Evolutionary conservation across 2,888 invertebrate genomes (phyloP), one percentile per base, ranked within the genome.

Genomic region (Clusia tigrina): DNA sequence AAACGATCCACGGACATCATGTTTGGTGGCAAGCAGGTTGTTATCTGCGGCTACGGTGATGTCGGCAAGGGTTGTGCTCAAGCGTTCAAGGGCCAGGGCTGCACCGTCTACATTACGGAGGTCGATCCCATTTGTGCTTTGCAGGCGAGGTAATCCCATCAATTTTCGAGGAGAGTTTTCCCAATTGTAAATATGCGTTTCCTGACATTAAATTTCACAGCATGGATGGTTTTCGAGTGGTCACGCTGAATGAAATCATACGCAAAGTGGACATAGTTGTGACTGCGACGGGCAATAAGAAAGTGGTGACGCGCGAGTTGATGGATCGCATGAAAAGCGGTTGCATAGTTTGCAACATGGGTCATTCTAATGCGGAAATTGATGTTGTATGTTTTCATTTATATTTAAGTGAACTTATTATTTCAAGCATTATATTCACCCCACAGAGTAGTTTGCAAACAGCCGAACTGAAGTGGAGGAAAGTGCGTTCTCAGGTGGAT

Each of bases 111-210:
- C 70, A 85, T 88, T 6, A 96, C 97, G 17, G 97, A 98, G 87
- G 95, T 98, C 71, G 97, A 98, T 85, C 97, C 97, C 0, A 97
- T 98, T 78, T 97, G 97, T 85, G 97, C 97, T 5, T 85, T 98
- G 17, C 97, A 97, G 85, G 97, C 96, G 22, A 91, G 91, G 91
- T 91, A 85, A 80, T 10, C 42, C 3, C n/a, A 3, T 42, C 3
- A 15, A 15, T 12, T 6, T 26, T 2, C 6, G 6, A 26, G 10
- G 3, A 5, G 22, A 26, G 6, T 53, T 10, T n/a, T n/a, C 12
- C 5, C 32, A 12, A 32, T 53, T 24, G 9, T 25, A 20, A 3
- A 15, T 12, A 42, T 17, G 3, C 12, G 32, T 32, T 42, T 17
- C n/a, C n/a, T 58, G 18, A 25, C 10, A 54, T n/a, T n/a, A n/a